These are phyloP conservation scores for Squalus acanthias DNA, from an alignment of 2,797 vertebrate genomes.

Conservation along the genomic window DNA sequence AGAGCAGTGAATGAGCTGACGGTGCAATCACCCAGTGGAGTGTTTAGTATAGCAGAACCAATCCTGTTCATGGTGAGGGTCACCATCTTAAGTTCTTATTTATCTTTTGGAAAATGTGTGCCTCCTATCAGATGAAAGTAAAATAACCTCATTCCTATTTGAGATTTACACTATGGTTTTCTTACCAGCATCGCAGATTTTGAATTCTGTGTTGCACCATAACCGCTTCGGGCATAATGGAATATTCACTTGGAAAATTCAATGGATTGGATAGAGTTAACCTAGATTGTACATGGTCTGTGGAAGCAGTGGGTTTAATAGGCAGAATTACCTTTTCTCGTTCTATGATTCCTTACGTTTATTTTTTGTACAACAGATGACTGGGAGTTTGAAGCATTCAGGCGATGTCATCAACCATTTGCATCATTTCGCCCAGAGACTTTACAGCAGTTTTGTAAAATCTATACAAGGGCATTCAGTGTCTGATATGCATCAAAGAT, in stretches of 20 bases:
- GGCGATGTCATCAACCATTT: not conserved
- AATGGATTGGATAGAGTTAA: not conserved
- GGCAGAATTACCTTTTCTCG: not conserved
- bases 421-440: not conserved
- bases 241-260: not conserved
- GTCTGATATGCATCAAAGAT: not conserved
- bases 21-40: not conserved
- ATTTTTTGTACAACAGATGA: not conserved
- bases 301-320: not conserved
- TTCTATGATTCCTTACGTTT: not conserved
- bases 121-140: not conserved
- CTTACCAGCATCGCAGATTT: not conserved
- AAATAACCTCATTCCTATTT: not conserved
- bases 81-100: not conserved
- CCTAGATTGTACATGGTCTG: not conserved
- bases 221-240: not conserved
- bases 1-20: not conserved
- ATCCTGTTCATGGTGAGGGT: not conserved
- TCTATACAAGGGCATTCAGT: not conserved
- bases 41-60: not conserved
- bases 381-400: not conserved
- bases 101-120: not conserved
- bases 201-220: not conserved
- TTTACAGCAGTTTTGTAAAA: conserved; percentile 8
- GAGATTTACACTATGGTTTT: not conserved